Evolutionary conservation across 2,888 invertebrate species (phyloP), one percentile per base, ranked within the genome.

Genomic region (Trissoscelio sp.): DNA sequence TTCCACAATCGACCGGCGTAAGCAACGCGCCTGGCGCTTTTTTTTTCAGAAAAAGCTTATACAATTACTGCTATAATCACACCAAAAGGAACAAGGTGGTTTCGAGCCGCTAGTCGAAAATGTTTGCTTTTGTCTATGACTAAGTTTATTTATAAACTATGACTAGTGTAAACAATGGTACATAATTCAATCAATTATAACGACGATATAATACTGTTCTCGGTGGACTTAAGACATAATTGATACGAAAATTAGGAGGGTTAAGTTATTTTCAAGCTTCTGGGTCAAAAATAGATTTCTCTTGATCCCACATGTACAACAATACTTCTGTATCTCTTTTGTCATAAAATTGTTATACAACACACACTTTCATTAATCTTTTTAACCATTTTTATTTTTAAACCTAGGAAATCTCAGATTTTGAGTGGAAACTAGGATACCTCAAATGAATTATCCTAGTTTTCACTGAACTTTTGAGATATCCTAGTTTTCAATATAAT

Each of bases 61-160:
- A n/a, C n/a, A n/a, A n/a, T n/a, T n/a, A n/a, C n/a, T n/a, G n/a
- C n/a, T n/a, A n/a, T n/a, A n/a, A n/a, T n/a, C n/a, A n/a, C n/a
- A n/a, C n/a, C n/a, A n/a, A n/a, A n/a, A n/a, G n/a, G n/a, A n/a
- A n/a, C n/a, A n/a, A n/a, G n/a, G n/a, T n/a, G n/a, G n/a, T n/a
- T n/a, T n/a, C n/a, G n/a, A n/a, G n/a, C n/a, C n/a, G n/a, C n/a
- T n/a, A n/a, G n/a, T n/a, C n/a, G n/a, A n/a, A n/a, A n/a, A n/a
- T n/a, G n/a, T n/a, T n/a, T n/a, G n/a, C n/a, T n/a, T n/a, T n/a
- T n/a, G n/a, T n/a, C n/a, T n/a, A n/a, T n/a, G n/a, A n/a, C n/a
- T n/a, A n/a, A n/a, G n/a, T 67, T 67, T 55, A 67, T 55, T 67
- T 55, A 55, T 53, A 67, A 55, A 67, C 67, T 55, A 67, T 55